phyloP scores from a whole-genome alignment of 1,140 invertebrate species.

The Rhopalosiphum maidis region DNA sequence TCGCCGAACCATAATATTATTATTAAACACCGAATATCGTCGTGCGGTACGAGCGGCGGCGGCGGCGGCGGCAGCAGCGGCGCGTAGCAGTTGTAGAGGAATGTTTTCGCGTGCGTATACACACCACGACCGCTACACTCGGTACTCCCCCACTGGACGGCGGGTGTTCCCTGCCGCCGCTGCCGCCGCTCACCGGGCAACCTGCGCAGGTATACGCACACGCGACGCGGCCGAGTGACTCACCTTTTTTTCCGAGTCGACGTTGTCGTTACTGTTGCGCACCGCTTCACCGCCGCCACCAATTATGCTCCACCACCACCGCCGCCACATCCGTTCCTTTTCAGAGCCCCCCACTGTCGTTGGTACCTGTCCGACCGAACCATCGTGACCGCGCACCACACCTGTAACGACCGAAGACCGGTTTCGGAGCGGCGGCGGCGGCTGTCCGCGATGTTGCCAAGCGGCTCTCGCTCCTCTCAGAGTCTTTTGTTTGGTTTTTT shows the following conservation, averaged over 20 bases:
- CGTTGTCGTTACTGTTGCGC: constrained; percentile 21
- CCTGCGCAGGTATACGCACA: constrained; percentile 17
- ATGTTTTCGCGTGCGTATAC: constrained; percentile 7
- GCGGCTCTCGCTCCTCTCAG: neutral
- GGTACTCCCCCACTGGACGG: neutral
- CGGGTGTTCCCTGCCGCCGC: neutral
- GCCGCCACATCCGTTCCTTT: neutral
- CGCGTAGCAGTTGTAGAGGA: neutral
- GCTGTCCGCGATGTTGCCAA: constrained; percentile 37
- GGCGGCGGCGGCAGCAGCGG: neutral
- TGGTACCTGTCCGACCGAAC: neutral
- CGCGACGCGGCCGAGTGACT: neutral
- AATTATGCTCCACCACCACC: neutral
- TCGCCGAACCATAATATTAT: neutral
- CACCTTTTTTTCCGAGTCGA: constrained; percentile 19
- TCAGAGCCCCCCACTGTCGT: neutral
- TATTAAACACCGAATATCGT: neutral
- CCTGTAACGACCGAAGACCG: constrained; percentile 8
- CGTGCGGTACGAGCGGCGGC: neutral
- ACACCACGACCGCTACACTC: neutral
- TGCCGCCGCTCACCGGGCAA: neutral
- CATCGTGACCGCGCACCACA: neutral
- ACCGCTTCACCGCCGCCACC: neutral
- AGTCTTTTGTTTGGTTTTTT: neutral
- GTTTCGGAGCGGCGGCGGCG: neutral